Conservation (phyloP, 2,113 vertebrate genomes). For the Australoheros scitulus region DNA sequence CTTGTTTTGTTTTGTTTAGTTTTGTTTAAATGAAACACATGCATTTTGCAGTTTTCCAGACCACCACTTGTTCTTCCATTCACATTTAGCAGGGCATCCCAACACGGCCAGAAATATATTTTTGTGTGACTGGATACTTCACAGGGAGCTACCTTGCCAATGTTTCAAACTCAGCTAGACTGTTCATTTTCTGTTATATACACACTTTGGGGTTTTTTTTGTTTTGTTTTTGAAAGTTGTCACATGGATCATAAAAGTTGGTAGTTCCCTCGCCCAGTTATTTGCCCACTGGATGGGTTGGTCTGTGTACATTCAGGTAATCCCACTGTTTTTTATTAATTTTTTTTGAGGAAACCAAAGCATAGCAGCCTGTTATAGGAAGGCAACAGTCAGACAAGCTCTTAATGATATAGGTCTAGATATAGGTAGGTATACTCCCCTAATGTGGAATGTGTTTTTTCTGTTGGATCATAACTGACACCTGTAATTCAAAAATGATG, state of each 20-base stretch:
- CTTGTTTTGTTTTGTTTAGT: conserved; percentile 11
- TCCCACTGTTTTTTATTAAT: conserved; percentile 18
- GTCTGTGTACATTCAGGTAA: conserved; percentile 46
- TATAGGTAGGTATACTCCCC: neutral
- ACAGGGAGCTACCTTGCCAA: conserved; percentile 41
- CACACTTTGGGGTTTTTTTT: conserved; percentile 3
- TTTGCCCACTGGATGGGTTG: conserved; percentile 73
- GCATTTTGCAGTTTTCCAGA: conserved; percentile 50
- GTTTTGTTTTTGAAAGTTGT: conserved; percentile 9
- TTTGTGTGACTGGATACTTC: conserved; percentile 53
- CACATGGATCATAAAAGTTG: conserved; percentile 12
- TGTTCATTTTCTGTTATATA: conserved; percentile 38
- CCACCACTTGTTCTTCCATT: conserved; percentile 73
- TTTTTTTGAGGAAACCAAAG: conserved; percentile 65
- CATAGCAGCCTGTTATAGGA: conserved; percentile 39
- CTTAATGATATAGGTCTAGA: neutral
- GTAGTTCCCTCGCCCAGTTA: conserved; percentile 15
- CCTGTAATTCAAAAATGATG: conserved; percentile 28
- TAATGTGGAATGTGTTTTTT: conserved; percentile 58
- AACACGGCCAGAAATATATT: conserved; percentile 49
- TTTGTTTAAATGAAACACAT: conserved; percentile 49
- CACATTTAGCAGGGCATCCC: conserved; percentile 48
- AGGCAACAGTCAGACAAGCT: conserved; percentile 31
- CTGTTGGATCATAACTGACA: conserved; percentile 38
- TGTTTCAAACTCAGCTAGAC: conserved; percentile 47